phyloP scores from a whole-genome alignment of 2,888 invertebrate genomes.

The Caenorhabditis sp. region DNA sequence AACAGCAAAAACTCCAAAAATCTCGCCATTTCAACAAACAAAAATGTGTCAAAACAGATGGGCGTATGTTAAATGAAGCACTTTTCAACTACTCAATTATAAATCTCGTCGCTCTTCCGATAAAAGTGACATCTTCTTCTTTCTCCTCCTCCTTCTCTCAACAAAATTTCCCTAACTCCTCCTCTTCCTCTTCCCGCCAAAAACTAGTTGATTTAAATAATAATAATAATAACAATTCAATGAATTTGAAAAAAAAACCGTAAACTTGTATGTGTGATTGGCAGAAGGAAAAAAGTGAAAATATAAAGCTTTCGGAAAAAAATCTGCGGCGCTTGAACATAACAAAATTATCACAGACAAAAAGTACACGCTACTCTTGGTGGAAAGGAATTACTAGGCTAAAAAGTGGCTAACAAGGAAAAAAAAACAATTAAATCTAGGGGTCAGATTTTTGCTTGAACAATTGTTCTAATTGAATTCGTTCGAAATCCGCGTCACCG shows the following conservation, averaged over 20 bases:
- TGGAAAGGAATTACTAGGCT: background rate
- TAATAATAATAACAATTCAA: background rate
- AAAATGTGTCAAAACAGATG: too few relatives aligned
- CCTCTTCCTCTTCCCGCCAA: too few relatives aligned
- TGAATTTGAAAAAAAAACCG: background rate
- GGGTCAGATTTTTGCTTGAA: constrained; percentile 30
- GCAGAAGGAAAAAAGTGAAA: constrained; percentile 8
- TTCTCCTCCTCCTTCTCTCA: background rate
- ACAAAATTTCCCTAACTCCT: background rate
- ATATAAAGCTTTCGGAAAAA: constrained; percentile 9
- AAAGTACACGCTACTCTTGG: background rate
- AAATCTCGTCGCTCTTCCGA: background rate
- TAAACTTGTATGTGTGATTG: constrained; percentile 15
- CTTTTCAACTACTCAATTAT: background rate
- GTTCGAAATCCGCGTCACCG: constrained; percentile 57
- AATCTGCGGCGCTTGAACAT: constrained; percentile 8
- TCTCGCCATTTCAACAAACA: too few relatives aligned
- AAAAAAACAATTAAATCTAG: constrained; percentile 7
- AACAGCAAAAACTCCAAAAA: too few relatives aligned
- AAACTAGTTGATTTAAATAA: background rate
- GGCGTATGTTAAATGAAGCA: too few relatives aligned
- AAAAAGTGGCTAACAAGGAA: constrained; percentile 4
- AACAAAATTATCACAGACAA: constrained; percentile 31
- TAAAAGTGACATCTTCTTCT: background rate
- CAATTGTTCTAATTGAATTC: constrained; percentile 34